phyloP scores from a whole-genome alignment of 2,113 vertebrate genomes.

The Thamnophis sirtalis region DNA sequence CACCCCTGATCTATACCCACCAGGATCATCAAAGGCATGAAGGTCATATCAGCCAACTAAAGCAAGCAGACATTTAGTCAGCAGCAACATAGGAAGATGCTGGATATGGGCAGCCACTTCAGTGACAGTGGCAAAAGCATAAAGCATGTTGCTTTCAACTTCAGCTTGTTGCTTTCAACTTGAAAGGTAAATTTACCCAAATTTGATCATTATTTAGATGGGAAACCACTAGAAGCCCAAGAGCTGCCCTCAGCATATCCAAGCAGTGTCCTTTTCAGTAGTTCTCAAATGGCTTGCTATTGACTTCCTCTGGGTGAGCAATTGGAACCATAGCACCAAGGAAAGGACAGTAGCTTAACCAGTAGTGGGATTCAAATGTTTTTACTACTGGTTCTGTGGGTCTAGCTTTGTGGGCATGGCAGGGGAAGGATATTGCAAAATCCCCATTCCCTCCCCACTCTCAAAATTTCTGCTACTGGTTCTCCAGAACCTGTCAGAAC shows the following conservation, averaged over 20 bases:
- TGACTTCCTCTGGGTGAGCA: neutral
- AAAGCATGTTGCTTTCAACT: neutral
- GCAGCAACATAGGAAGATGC: neutral
- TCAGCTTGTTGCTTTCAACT: neutral
- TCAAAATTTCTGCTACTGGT: too few relatives aligned
- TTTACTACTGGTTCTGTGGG: too few relatives aligned
- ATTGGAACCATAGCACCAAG: neutral
- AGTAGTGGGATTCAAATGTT: too few relatives aligned
- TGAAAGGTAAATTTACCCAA: neutral
- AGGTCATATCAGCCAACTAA: neutral
- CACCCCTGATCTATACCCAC: neutral
- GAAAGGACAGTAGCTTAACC: neutral
- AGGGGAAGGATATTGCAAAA: too few relatives aligned
- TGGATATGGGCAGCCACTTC: neutral
- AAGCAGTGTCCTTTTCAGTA: neutral
- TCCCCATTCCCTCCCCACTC: too few relatives aligned
- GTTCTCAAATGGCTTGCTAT: neutral
- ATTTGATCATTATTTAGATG: neutral
- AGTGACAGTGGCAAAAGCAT: neutral
- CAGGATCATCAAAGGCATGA: neutral
- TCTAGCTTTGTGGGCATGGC: too few relatives aligned
- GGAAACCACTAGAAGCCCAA: neutral
- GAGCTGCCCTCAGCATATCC: neutral
- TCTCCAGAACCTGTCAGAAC: too few relatives aligned
- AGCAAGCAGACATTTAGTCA: neutral